Evolutionary conservation across 2,888 invertebrate species (phyloP), one percentile per base, ranked within the genome.

Genomic region (Alentia gelatinosa): DNA sequence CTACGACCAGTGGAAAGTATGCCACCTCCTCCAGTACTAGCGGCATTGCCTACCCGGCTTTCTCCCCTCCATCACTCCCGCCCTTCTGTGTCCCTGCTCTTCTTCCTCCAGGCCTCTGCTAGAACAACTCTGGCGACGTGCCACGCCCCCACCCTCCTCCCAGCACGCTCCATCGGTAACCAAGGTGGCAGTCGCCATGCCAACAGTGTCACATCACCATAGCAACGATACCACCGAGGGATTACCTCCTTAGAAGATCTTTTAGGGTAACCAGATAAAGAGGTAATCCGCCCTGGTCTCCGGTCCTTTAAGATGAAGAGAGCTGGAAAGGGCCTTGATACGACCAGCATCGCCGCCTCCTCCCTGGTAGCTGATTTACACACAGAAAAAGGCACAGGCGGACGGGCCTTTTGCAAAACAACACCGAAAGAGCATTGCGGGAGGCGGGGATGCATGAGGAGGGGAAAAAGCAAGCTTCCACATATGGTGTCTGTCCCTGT

Each of bases 231-330:
- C 50, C 86, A 86, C 47, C 23, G 30, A 30, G 47, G 47, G 42
- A 47, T 86, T 42, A 79, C 35, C 79, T 79, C 37, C 79, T 9
- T n/a, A 40, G 40, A 83, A 79, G 4, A 23, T 86, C 30, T 86
- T 86, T 26, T 42, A 47, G 86, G 83, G 47, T 86, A 86, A 86
- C 30, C 42, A 47, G 86, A 86, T 86, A 86, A 86, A 50, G 50
- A 86, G 86, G 30, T 86, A 42, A 86, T 86, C 86, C 86, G 47
- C 12, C 12, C n/a, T n/a, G n/a, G n/a, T n/a, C n/a, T n/a, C n/a
- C n/a, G n/a, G n/a, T n/a, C n/a, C n/a, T 63, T 35, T 7, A 12
- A 74, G 74, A 74, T 74, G 35, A 74, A 74, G 74, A 74, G 74
- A 74, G 33, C 74, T 30, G 35, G 35, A 33, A 74, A 23, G 23